Base-by-base conservation (phyloP, 1,140 invertebrate species). In the Anastatus disparis region DNA sequence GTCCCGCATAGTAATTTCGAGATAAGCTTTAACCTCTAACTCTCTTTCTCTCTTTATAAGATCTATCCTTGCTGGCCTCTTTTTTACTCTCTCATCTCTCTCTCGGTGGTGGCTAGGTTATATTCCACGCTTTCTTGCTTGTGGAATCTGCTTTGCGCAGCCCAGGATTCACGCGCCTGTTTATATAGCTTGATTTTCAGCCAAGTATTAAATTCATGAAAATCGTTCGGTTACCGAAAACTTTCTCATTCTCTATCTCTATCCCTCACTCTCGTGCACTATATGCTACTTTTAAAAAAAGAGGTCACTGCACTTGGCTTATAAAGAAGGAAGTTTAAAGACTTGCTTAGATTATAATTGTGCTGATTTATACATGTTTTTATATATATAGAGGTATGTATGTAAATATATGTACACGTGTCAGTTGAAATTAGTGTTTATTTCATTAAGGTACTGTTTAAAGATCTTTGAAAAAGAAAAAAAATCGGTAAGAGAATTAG, bases 131-230 rank as follows among this genome's bases (percentile, higher is more conserved):
- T n/a, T n/a, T n/a, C n/a, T n/a, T n/a, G n/a, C n/a, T n/a, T 20
- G 10, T 40, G 35, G 48, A 65, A 65, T 52, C 55, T 50, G 35
- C n/a, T n/a, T n/a, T n/a, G n/a, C n/a, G n/a, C 68, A 48, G 27
- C 61, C 20, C 55, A 56, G 4, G 24, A 42, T 31, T 62, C 53
- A 17, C 53, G 53, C 26, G 17, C 8, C 15, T 15, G 22, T 10
- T 53, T 24, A 22, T 10, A 6, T 46, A 29, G 56, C 70, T 72
- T 72, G 70, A 72, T 72, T 62, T 62, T 55, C 64, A 72, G 70
- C 70, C 70, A 72, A 72, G 70, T 67, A 72, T 72, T 72, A 72
- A 72, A 72, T 72, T 67, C 50, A n/a, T 61, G 64, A 46, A n/a
- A 66, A 67, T 53, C 66, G 66, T 61, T 69, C 66, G 13, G 55